phyloP scores from a whole-genome alignment of 2,113 vertebrate species.

The Cheirogaleus medius region DNA sequence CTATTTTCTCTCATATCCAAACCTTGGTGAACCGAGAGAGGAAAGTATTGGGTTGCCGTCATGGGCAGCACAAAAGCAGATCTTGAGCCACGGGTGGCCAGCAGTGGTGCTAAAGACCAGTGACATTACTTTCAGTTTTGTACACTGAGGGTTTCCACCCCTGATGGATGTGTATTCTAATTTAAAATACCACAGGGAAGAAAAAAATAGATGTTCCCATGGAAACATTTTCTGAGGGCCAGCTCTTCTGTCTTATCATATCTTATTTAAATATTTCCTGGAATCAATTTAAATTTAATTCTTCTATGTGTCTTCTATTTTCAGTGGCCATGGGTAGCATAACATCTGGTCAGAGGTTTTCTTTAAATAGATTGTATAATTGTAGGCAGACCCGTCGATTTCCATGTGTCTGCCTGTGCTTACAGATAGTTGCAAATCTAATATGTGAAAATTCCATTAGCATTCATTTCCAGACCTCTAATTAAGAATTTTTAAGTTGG shows the following conservation, averaged over 20 bases:
- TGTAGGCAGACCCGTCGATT: not conserved
- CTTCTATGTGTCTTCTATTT: conserved; percentile 17
- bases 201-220: conserved; percentile 71
- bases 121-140: not conserved
- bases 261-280: conserved; percentile 71
- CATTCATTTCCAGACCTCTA: conserved; percentile 24
- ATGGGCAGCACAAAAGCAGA: not conserved
- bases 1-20: not conserved
- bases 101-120: not conserved
- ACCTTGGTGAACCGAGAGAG: not conserved
- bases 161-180: conserved; percentile 58
- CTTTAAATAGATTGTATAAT: conserved; percentile 33
- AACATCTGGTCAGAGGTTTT: conserved; percentile 50
- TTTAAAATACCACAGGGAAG: conserved; percentile 61
- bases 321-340: not conserved
- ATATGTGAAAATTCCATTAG: not conserved
- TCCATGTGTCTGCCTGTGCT: not conserved
- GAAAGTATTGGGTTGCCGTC: not conserved
- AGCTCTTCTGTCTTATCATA: conserved; percentile 64
- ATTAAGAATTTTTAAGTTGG: conserved; percentile 42
- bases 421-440: not conserved
- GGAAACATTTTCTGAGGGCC: conserved; percentile 56
- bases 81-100: not conserved
- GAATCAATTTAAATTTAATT: conserved; percentile 42
- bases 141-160: not conserved